Percentiles rank a stretch among this genome's conserved stretches.
Conservation (phyloP, 2,797 vertebrate genomes). For the Amniataba percoides region DNA sequence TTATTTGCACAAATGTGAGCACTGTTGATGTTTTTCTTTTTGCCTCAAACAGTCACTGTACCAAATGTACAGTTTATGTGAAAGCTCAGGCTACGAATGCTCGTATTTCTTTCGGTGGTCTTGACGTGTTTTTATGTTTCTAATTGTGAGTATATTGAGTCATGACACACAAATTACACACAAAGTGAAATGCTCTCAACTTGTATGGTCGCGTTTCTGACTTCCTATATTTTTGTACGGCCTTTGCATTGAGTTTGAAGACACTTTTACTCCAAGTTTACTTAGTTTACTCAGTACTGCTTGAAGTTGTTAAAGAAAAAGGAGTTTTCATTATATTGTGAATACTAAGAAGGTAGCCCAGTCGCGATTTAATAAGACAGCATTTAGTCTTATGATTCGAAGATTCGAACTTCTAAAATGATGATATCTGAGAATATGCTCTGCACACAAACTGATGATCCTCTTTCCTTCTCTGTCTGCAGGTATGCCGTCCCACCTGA, state of each 20-base stretch:
- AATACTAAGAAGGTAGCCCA: not conserved
- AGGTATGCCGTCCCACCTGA: slow-evolving; percentile 86
- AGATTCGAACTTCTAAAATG: not conserved
- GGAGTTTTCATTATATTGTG: not conserved
- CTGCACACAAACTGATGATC: not conserved
- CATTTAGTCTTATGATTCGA: not conserved
- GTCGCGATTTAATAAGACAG: not conserved
- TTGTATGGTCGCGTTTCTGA: not conserved
- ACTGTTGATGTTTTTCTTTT: not conserved
- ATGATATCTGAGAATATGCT: not conserved
- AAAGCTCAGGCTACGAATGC: too few relatives aligned
- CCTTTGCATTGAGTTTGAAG: not conserved
- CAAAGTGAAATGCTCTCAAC: not conserved
- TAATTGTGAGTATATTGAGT: not conserved
- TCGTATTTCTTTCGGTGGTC: not conserved
- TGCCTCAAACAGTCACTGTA: not conserved
- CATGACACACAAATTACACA: not conserved
- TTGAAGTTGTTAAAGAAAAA: not conserved
- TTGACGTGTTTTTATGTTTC: not conserved
- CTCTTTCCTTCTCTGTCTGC: slow-evolving; percentile 42
- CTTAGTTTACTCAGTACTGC: not conserved
- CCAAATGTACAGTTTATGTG: not conserved
- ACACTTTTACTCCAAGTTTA: not conserved
- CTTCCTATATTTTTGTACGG: too few relatives aligned
- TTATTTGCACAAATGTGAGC: not conserved